Evolutionary conservation across 2,888 invertebrate genomes (phyloP).

Genomic region (Conomelus anceps): DNA sequence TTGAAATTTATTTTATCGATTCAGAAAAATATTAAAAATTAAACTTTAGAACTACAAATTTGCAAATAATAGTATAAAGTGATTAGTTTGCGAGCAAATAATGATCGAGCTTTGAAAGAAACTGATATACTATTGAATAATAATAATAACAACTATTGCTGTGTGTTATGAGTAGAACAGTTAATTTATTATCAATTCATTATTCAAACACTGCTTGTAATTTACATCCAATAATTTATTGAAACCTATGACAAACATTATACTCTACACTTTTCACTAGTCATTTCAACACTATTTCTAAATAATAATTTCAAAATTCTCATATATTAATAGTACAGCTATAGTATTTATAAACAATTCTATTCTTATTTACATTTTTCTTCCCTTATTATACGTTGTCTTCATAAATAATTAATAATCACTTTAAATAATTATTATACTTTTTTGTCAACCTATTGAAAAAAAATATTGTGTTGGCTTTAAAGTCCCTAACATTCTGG

Average conservation of each 20-base stretch:
- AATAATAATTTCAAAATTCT: neutral
- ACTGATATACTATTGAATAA: neutral
- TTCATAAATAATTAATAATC: neutral
- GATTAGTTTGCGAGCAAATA: no score
- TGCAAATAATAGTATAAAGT: no score
- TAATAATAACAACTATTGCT: neutral
- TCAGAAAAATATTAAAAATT: no score
- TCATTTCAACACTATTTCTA: neutral
- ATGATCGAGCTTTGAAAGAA: neutral
- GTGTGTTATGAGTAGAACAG: neutral
- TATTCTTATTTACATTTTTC: neutral
- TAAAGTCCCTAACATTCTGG: no score
- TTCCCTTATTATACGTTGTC: neutral
- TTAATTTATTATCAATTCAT: neutral
- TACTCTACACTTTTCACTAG: neutral
- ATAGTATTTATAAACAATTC: neutral
- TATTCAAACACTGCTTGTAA: neutral
- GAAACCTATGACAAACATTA: neutral
- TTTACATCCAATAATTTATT: neutral
- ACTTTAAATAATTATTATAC: neutral
- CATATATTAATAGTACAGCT: neutral
- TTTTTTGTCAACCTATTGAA: neutral
- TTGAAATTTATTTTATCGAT: no score
- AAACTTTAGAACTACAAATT: no score
- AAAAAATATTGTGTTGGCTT: neutral